These are phyloP conservation scores for Phyllopteryx taeniolatus DNA, from an alignment of 2,113 vertebrate genomes.

Conservation along the genomic window DNA sequence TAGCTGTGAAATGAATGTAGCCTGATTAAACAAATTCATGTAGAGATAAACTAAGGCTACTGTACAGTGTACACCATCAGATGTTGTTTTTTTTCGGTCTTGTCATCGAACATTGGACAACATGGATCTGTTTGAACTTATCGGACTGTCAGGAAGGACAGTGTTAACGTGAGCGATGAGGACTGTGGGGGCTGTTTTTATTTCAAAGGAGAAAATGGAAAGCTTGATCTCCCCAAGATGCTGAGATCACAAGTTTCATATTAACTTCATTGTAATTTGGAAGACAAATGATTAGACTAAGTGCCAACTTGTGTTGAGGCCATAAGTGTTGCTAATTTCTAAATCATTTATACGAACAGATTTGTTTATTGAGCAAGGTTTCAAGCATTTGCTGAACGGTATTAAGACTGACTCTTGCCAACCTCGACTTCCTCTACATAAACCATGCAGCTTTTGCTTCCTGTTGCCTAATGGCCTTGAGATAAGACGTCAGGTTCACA, in stretches of 20 bases:
- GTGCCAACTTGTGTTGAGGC: background rate
- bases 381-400: background rate
- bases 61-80: background rate
- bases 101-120: background rate
- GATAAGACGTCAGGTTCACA: slow-evolving; percentile 7
- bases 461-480: background rate
- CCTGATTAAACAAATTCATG: no score
- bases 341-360: background rate
- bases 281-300: slow-evolving; percentile 1
- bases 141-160: no score
- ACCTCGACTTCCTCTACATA: background rate
- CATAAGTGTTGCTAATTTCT: background rate
- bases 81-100: background rate
- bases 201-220: background rate
- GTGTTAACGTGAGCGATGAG: background rate
- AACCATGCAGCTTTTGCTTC: background rate
- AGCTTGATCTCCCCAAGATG: background rate
- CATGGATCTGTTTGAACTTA: background rate
- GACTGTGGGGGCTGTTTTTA: background rate
- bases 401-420: background rate
- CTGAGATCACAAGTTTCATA: background rate
- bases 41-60: no score
- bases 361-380: background rate
- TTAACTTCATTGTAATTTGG: background rate
- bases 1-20: no score